These are phyloP conservation scores for Acanthis flammea DNA, from an alignment of 2,797 vertebrate species.

Conservation along the genomic window DNA sequence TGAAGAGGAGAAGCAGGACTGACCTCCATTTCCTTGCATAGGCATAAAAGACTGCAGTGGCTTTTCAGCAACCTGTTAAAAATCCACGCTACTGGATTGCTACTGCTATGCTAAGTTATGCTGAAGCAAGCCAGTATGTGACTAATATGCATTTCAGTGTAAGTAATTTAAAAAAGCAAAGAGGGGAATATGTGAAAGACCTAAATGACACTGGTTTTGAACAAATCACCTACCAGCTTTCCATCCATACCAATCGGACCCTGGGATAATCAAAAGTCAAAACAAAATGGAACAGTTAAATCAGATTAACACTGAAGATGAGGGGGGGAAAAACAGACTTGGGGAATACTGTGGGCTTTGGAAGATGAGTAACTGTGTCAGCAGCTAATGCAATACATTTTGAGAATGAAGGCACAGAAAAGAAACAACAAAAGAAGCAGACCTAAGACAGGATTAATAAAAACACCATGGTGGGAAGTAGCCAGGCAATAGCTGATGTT, in stretches of 20 bases:
- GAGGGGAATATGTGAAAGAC: neutral
- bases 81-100: neutral
- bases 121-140: neutral
- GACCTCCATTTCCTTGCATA: neutral
- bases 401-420: constrained; percentile 26
- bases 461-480: constrained; percentile 70
- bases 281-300: constrained; percentile 69
- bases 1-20: neutral
- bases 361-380: neutral
- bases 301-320: neutral
- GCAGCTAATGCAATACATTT: neutral
- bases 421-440: constrained; percentile 73
- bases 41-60: neutral
- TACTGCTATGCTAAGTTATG: neutral
- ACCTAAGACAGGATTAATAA: constrained; percentile 68
- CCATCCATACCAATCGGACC: constrained; percentile 67
- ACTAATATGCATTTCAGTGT: neutral
- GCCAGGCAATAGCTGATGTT: constrained; percentile 78
- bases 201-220: constrained; percentile 18
- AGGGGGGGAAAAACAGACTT: neutral
- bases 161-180: neutral
- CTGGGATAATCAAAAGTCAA: constrained; percentile 61
- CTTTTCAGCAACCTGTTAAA: neutral
- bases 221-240: constrained; percentile 67
- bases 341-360: neutral